Percentiles rank a stretch among this genome's conserved stretches.
Evolutionary conservation across 2,888 invertebrate genomes (phyloP).

Genomic region (Philaethria dido): DNA sequence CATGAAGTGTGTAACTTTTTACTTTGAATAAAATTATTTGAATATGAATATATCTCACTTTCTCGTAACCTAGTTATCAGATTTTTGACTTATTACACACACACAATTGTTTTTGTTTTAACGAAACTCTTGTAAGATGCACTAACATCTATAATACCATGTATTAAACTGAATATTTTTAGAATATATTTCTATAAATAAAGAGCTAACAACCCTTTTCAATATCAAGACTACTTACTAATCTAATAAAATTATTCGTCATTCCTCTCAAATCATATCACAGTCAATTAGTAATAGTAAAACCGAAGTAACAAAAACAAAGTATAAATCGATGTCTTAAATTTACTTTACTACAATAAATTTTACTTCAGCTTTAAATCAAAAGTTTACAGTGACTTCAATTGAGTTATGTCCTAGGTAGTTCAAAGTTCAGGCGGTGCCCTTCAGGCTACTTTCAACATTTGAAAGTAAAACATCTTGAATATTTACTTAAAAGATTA

Average conservation of each 20-base stretch:
- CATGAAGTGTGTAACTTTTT: too few relatives aligned
- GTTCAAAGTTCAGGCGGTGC: conserved; percentile 22
- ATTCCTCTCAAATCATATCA: neutral
- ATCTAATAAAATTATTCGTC: too few relatives aligned
- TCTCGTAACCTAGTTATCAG: too few relatives aligned
- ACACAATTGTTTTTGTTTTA: too few relatives aligned
- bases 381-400: conserved; percentile 20
- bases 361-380: conserved; percentile 22
- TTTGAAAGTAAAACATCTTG: conserved; percentile 32
- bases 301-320: neutral
- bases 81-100: too few relatives aligned
- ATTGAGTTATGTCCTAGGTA: conserved; percentile 18
- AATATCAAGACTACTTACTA: neutral
- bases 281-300: conserved; percentile 8
- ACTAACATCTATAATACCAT: too few relatives aligned
- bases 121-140: too few relatives aligned
- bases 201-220: neutral
- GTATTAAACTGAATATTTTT: too few relatives aligned
- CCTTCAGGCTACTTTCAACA: conserved; percentile 20
- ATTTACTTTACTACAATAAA: conserved; percentile 25
- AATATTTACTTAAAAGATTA: conserved; percentile 28
- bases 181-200: neutral
- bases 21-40: too few relatives aligned
- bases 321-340: conserved; percentile 9
- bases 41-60: too few relatives aligned